Evolutionary conservation across 2,113 vertebrate species (phyloP), one percentile per base, ranked within the genome.

Genomic region (Laterallus jamaicensis): DNA sequence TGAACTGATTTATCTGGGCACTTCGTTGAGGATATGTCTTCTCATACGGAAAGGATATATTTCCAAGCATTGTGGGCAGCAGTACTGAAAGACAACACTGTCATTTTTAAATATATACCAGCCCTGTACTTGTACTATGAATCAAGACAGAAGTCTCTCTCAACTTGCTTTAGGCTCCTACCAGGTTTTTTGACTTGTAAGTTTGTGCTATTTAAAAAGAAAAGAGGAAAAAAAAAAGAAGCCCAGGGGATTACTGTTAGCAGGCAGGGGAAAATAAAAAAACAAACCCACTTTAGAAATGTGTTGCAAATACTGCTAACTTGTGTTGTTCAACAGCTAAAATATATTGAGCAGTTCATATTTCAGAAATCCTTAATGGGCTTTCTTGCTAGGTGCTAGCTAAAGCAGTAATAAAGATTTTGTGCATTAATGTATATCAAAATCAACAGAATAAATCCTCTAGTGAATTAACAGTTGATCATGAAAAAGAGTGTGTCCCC

Each of bases 1-100:
- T 97, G 97, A 98, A 88, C 97, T 97, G 97, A 98, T 98, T 98
- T 98, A 97, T 97, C 97, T 97, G 96, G 96, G 88, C 71, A 26
- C 96, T 97, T 95, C 59, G 6, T 69, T 97, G 96, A 97, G 96
- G 96, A 97, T 97, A 95, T 94, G 95, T 56, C 77, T 95, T 95
- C 31, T 26, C 92, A 95, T 94, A 83, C 88, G 96, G 94, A 92
- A 96, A 93, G 95, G 96, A 96, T 96, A 94, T 95, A 95, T 96
- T 96, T 96, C 91, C 95, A 93, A 95, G 67, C 80, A 96, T 87
- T 90, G 91, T 77, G 54, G 93, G 76, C 83, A 97, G 96, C 96
- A 93, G 92, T 76, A 94, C 86, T 93, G 90, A 96, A 96, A 96
- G 92, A 94, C 91, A 97, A 89, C 90, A 88, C 91, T 96, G 95